A percentile compares a stretch with the other conserved stretches of the same genome.
Conservation (phyloP, 2,797 vertebrate species). For the Falco rusticolus region DNA sequence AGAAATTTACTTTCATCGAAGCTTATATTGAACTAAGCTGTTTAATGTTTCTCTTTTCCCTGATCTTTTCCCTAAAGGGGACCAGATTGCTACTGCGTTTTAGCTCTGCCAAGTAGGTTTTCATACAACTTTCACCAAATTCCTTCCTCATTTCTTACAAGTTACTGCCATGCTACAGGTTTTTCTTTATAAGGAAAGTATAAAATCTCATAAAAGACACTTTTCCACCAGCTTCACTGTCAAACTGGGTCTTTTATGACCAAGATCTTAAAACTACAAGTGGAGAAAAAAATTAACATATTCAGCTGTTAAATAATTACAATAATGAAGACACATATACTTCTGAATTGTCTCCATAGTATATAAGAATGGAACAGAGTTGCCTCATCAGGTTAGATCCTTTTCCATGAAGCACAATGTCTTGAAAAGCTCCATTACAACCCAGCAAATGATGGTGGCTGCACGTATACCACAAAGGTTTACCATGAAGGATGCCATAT, state of each 20-base stretch:
- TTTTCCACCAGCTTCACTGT: not conserved
- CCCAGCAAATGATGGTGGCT: not conserved
- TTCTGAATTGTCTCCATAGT: not conserved
- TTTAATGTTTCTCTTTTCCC: not conserved
- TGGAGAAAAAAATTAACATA: not conserved
- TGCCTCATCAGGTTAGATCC: not conserved
- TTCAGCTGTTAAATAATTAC: slow-evolving; percentile 13
- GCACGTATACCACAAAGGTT: not conserved
- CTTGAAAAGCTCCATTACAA: not conserved
- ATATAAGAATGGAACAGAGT: not conserved
- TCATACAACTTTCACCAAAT: not conserved
- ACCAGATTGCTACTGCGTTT: not conserved
- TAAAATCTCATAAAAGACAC: not conserved
- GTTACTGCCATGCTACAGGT: not conserved
- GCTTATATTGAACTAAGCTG: not conserved
- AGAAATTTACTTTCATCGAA: not conserved
- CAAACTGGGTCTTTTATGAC: not conserved
- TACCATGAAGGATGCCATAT: accelerated
- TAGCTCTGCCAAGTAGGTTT: not conserved
- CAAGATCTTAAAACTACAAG: not conserved
- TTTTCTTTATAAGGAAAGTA: slow-evolving; percentile 14
- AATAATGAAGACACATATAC: not conserved
- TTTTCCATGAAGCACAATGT: not conserved
- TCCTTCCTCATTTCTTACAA: slow-evolving; percentile 12
- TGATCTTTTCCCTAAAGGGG: not conserved